Base-by-base conservation (phyloP, 1,140 invertebrate species). In the Drosophila lowei region DNA sequence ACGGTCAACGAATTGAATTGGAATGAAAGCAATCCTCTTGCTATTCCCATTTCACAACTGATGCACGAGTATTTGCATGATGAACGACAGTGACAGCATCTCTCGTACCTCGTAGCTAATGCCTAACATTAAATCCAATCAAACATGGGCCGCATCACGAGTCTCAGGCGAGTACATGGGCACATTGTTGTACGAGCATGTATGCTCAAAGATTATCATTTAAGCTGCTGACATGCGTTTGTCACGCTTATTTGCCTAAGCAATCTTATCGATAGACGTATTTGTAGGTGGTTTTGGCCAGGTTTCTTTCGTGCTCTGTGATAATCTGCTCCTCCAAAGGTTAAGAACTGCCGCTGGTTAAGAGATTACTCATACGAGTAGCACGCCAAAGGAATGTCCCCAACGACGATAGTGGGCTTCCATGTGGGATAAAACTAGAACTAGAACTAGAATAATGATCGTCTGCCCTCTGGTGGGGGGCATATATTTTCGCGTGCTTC, bases 171-270 rank as follows among this genome's bases (percentile, higher is more conserved):
- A 18, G 18, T 1, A 2, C 42, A 38, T 28, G 16, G n/a, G 8
- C 48, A 7, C 23, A 28, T 18, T 21, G 15, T 3, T 18, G 18
- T 18, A 2, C 18, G 1, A 18, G 18, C 18, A 9, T 34, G 30
- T 47, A 23, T 42, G 21, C 38, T 16, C 7, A 34, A n/a, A 54
- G 62, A 68, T 68, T 34, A 68, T 48, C 63, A 67, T 23, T 48
- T 55, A 18, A 65, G 61, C 49, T 62, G 21, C 48, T 54, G 65
- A 54, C 64, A 66, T 38, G 34, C 42, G 60, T 55, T 66, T 56
- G 65, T 49, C 65, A 30, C 50, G 68, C 66, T 43, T 68, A 48
- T 57, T 70, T 68, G 57, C 56, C 66, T 48, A 49, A 68, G 68
- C 50, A 68, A 70, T 70, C 66, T 70, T 56, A 68, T 68, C 65